Conservation (phyloP, 2,888 invertebrate genomes). For the Muscina levida region DNA sequence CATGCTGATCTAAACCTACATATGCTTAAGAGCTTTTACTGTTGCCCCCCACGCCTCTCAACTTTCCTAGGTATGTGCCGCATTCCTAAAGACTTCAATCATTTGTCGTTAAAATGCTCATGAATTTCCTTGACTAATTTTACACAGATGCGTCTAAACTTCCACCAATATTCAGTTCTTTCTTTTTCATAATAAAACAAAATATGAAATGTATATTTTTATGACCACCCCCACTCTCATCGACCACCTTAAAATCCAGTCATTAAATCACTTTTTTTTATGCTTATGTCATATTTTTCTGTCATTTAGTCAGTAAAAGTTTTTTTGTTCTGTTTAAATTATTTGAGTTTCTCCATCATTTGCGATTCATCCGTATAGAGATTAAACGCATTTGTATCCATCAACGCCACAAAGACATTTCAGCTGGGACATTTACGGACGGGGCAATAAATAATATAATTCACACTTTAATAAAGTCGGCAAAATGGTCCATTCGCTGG, state of each 20-base stretch:
- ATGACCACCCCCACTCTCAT: too few species aligned
- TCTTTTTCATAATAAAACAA: too few species aligned
- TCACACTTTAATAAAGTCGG: conserved; percentile 37
- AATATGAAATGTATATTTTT: neutral
- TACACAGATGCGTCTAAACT: too few species aligned
- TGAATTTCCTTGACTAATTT: too few species aligned
- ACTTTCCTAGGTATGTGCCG: too few species aligned
- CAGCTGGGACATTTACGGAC: conserved; percentile 10
- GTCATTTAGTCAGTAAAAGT: neutral
- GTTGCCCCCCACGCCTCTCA: too few species aligned
- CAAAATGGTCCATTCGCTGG: neutral
- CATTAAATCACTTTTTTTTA: conserved; percentile 14
- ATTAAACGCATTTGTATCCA: conserved; percentile 27
- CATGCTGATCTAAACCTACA: too few species aligned
- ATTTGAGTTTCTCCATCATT: neutral
- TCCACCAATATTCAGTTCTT: too few species aligned
- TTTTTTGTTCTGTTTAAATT: neutral
- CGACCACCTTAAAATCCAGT: neutral
- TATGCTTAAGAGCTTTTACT: too few species aligned
- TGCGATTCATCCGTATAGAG: neutral
- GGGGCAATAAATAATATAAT: conserved; percentile 31
- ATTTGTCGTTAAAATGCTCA: too few species aligned
- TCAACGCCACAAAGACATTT: conserved; percentile 25
- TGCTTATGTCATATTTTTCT: conserved; percentile 4
- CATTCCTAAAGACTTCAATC: too few species aligned